Percentiles rank a stretch among this genome's conserved stretches.
phyloP scores from a whole-genome alignment of 2,888 invertebrate genomes.

The Panopea generosa region DNA sequence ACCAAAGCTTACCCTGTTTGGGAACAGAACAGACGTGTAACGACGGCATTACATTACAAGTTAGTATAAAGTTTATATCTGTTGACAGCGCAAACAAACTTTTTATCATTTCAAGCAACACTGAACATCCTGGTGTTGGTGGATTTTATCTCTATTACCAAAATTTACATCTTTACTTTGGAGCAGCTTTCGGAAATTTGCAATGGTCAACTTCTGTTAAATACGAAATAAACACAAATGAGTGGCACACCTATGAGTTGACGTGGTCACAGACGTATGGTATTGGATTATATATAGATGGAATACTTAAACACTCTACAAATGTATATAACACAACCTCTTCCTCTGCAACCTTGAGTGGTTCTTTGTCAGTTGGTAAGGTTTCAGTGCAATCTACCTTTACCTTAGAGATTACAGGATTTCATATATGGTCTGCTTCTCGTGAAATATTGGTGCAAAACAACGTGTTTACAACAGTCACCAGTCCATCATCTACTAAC shows the following conservation, averaged over 20 bases:
- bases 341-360: too few relatives aligned
- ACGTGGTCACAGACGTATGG: constrained; percentile 17
- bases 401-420: background rate
- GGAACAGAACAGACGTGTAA: constrained; percentile 10
- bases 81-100: background rate
- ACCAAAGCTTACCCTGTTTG: constrained; percentile 35
- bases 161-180: constrained; percentile 1
- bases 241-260: constrained; percentile 8
- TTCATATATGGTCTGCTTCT: background rate
- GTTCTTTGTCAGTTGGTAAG: too few relatives aligned
- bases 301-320: constrained; percentile 6
- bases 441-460: constrained; percentile 9
- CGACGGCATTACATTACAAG: constrained; percentile 20
- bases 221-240: background rate
- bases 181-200: constrained; percentile 1
- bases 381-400: too few relatives aligned
- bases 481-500: constrained; percentile 8
- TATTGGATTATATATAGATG: constrained; percentile 3
- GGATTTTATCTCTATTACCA: constrained; percentile 21
- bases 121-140: background rate
- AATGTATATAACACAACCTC: background rate
- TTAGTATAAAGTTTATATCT: background rate
- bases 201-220: constrained; percentile 10
- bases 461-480: constrained; percentile 11
- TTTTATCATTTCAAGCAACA: constrained; percentile 11